These are phyloP conservation scores for Hydractinia symbiolongicarpus DNA, from an alignment of 30 jellyfish, hydroid and myxozoan species.

Conservation along the genomic window DNA sequence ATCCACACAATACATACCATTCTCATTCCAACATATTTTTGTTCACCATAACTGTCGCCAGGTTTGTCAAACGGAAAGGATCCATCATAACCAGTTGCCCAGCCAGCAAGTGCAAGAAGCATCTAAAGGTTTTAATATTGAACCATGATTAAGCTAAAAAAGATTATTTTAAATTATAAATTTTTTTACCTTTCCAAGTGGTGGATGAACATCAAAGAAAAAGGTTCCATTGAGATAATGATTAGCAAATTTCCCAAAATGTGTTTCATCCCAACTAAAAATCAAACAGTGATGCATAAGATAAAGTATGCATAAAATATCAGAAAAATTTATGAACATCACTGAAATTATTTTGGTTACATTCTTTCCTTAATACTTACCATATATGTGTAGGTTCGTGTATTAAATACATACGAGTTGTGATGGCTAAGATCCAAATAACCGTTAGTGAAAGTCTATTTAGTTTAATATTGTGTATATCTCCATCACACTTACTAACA, in stretches of 20 bases:
- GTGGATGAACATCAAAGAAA: constrained; percentile 99
- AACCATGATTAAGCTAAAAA: not conserved
- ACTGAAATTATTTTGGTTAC: too few relatives aligned
- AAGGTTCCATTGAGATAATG: constrained; percentile 89
- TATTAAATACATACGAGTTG: constrained; percentile 55
- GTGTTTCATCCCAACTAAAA: constrained; percentile 99
- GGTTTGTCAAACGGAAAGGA: constrained; percentile 97
- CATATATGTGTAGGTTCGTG: constrained; percentile 75
- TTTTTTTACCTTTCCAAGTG: constrained; percentile 81
- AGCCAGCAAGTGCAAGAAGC: constrained; percentile 96
- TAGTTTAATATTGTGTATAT: too few relatives aligned
- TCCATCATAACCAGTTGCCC: constrained; percentile 86
- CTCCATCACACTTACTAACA: too few relatives aligned
- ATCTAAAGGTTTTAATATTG: constrained; percentile 35
- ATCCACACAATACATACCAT: constrained; percentile 34
- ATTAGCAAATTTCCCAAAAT: constrained; percentile 96
- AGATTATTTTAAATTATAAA: not conserved
- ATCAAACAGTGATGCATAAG: not conserved
- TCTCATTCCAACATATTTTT: constrained; percentile 95
- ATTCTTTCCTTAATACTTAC: constrained; percentile 19
- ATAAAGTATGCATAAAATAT: not conserved
- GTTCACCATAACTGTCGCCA: constrained; percentile 93
- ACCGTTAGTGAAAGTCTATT: constrained; percentile 1
- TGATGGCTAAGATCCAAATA: constrained; percentile 44
- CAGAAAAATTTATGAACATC: not conserved